Evolutionary conservation across 2,888 invertebrate species (phyloP).

Genomic region (Eumerus sabulonum): DNA sequence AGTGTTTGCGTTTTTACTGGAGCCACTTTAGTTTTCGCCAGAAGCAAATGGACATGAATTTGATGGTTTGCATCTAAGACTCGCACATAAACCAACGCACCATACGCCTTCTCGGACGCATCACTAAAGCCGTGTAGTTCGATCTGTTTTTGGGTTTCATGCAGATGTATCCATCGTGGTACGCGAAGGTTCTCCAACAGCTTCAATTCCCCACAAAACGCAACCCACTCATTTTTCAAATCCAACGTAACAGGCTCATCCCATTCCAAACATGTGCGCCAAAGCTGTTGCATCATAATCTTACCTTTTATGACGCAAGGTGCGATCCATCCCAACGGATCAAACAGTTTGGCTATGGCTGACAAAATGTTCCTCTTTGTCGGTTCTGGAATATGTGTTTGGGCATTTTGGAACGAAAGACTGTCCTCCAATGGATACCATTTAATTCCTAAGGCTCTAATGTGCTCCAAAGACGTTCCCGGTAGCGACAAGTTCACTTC

Average conservation of each 20-base stretch:
- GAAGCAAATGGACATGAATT: not conserved
- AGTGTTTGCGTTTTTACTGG: slow-evolving; percentile 8
- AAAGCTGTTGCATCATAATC: slow-evolving; percentile 12
- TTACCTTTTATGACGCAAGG: slow-evolving; percentile 7
- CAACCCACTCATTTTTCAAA: too few species aligned
- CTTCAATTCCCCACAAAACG: too few species aligned
- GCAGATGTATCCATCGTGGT: too few species aligned
- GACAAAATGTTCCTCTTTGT: too few species aligned
- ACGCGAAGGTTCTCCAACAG: too few species aligned
- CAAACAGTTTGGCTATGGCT: slow-evolving; percentile 2
- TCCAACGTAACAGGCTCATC: slow-evolving; percentile 28
- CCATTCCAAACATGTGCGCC: slow-evolving; percentile 26
- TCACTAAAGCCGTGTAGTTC: slow-evolving; percentile 29
- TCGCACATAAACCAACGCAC: slow-evolving; percentile 30
- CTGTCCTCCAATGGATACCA: too few species aligned
- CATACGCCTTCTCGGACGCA: slow-evolving; percentile 25
- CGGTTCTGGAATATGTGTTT: too few species aligned
- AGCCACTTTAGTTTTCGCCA: slow-evolving; percentile 31
- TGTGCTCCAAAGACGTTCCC: not conserved
- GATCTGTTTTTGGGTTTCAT: too few species aligned
- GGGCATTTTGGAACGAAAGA: too few species aligned
- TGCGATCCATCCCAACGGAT: slow-evolving; percentile 18
- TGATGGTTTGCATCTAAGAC: slow-evolving; percentile 12
- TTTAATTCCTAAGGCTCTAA: too few species aligned
- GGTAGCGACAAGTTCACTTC: slow-evolving; percentile 13